A percentile compares a stretch with the other conserved stretches of the same genome.
phyloP scores from a whole-genome alignment of 2,797 vertebrate genomes.

The Myotis pilosus region DNA sequence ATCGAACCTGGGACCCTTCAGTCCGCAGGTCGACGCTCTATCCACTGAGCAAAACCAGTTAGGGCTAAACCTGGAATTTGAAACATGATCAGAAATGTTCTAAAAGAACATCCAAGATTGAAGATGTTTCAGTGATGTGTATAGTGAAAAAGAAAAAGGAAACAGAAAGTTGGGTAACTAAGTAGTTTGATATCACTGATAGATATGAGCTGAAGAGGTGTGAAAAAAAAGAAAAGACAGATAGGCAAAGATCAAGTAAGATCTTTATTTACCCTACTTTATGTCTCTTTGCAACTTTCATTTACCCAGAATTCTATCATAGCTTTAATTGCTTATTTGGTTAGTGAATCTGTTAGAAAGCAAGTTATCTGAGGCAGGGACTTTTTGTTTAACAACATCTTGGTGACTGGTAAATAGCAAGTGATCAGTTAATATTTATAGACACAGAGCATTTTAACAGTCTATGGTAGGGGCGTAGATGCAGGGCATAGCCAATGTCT shows the following conservation, averaged over 20 bases:
- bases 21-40: too few species aligned
- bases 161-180: neutral
- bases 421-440: neutral
- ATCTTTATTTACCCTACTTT: neutral
- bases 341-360: neutral
- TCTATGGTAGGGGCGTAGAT: neutral
- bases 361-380: neutral
- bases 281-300: neutral
- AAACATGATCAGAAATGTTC: neutral
- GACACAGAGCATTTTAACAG: neutral
- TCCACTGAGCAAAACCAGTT: too few species aligned
- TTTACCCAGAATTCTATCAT: neutral
- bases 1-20: too few species aligned
- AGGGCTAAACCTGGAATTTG: neutral
- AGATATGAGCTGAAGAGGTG: neutral
- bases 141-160: neutral
- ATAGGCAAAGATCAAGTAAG: neutral
- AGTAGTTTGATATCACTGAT: neutral
- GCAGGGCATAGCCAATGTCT: neutral
- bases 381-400: neutral
- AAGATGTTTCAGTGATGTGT: neutral
- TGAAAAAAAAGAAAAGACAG: neutral
- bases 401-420: neutral
- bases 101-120: neutral
- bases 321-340: neutral